These are phyloP conservation scores for Cacoxenus indagator DNA, from an alignment of 2,888 invertebrate genomes.

Conservation along the genomic window DNA sequence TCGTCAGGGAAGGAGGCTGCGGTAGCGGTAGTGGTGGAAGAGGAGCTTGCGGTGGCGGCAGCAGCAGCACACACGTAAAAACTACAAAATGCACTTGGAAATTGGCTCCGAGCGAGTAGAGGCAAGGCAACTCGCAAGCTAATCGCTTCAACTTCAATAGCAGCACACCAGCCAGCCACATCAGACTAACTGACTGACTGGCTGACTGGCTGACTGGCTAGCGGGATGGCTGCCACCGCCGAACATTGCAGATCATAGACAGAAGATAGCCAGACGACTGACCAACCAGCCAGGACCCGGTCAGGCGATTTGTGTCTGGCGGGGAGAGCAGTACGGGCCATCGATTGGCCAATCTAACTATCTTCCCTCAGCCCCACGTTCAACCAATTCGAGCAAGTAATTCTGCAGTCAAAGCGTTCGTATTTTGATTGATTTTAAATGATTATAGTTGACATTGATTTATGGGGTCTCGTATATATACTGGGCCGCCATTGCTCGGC, in stretches of 20 bases:
- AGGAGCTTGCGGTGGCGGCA: not conserved
- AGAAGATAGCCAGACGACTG: slow-evolving; percentile 55
- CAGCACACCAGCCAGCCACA: slow-evolving; percentile 23
- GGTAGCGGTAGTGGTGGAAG: not conserved
- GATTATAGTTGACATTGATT: slow-evolving; percentile 70
- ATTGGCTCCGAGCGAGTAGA: not conserved
- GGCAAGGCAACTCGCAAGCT: slow-evolving; percentile 41
- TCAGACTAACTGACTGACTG: not conserved
- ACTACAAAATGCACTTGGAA: slow-evolving; percentile 54
- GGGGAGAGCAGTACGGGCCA: slow-evolving; percentile 13
- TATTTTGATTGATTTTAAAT: slow-evolving; percentile 70
- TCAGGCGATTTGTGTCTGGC: not conserved
- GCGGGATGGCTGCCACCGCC: not conserved
- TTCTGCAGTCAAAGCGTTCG: slow-evolving; percentile 67
- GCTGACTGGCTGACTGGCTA: not conserved
- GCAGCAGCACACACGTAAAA: slow-evolving; percentile 62
- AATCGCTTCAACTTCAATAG: slow-evolving; percentile 56
- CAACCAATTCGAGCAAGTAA: slow-evolving; percentile 63
- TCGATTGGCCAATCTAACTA: slow-evolving; percentile 15
- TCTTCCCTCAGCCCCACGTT: slow-evolving; percentile 48
- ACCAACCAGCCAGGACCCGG: slow-evolving; percentile 14
- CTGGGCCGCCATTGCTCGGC: slow-evolving; percentile 65
- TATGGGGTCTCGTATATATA: slow-evolving; percentile 66
- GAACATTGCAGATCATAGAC: slow-evolving; percentile 64
- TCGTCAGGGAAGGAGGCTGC: too few relatives aligned